Base-by-base conservation (phyloP, 1,140 invertebrate genomes). In the Liolophura sinensis region DNA sequence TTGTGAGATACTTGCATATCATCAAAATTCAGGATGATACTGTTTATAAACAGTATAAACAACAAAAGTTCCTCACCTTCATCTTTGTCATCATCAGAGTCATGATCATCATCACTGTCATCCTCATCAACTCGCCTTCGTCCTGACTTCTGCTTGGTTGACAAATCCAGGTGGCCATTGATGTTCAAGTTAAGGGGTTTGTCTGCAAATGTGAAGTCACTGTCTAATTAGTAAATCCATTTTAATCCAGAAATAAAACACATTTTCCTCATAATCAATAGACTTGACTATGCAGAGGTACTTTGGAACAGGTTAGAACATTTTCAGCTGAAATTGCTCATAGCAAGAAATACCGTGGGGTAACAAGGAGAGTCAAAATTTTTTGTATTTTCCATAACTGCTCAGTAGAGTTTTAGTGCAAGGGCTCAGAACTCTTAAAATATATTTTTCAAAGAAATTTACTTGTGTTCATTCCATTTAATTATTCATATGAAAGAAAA, bases 171-270 rank as follows among this genome's bases (percentile, higher is more conserved):
- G 54, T 76, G 68, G 14, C 72, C 72, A 59, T 74, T 76, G 7
- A 76, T 69, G 27, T 76, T 72, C 24, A 76, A 62, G 60, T 76
- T 76, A 46, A 76, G 62, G 58, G 74, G 74, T 69, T 73, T 67
- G 54, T 73, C 74, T 76, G 60, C 52, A 74, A 67, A 55, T 11
- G 25, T 60, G 49, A 16, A 57, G 9, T 9, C 31, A 40, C 9
- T 40, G 3, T 40, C 31, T 40, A 40, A 40, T n/a, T n/a, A n/a
- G n/a, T 9, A 40, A 9, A 40, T 40, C 31, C 31, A 40, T 9
- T n/a, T n/a, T n/a, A n/a, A n/a, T 40, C 31, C 31, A 40, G 31
- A 40, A 40, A 40, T 40, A 40, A 40, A 40, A 40, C 9, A n/a
- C n/a, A n/a, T n/a, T n/a, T n/a, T n/a, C n/a, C n/a, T n/a, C n/a